Conservation (phyloP, 2,113 vertebrate species). For the Hypomesus transpacificus region DNA sequence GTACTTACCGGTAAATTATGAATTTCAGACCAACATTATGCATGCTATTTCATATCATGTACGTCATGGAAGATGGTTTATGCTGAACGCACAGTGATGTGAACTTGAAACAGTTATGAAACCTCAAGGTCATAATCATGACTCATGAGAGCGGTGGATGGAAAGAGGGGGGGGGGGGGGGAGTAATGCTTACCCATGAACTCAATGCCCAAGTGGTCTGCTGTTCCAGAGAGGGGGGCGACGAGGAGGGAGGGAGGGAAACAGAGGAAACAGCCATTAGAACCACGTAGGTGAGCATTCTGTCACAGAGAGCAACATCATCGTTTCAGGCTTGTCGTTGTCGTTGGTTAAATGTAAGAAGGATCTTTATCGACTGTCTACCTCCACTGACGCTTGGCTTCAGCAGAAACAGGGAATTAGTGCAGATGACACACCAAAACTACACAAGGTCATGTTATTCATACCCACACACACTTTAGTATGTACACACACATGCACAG, state of each 20-base stretch:
- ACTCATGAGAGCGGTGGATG: not conserved
- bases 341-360: not conserved
- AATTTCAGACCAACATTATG: too few species aligned
- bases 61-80: too few species aligned
- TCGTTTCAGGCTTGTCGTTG: constrained; percentile 11
- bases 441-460: not conserved
- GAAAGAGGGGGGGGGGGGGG: not conserved
- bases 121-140: not conserved
- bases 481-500: not conserved
- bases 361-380: not conserved
- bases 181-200: constrained; percentile 68
- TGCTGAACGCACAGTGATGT: too few species aligned
- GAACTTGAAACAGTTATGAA: too few species aligned
- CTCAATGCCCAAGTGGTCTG: constrained; percentile 72
- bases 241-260: not conserved
- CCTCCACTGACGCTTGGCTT: constrained; percentile 24
- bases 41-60: too few species aligned
- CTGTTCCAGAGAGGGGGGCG: constrained; percentile 15
- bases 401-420: constrained; percentile 14
- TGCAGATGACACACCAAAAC: constrained; percentile 2
- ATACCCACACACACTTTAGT: not conserved
- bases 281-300: constrained; percentile 20
- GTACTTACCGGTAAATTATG: too few species aligned
- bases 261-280: constrained; percentile 24
- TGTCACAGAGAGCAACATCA: constrained; percentile 24